Evolutionary conservation across 1,140 invertebrate genomes (phyloP).

Genomic region (Drosophila punjabiensis): DNA sequence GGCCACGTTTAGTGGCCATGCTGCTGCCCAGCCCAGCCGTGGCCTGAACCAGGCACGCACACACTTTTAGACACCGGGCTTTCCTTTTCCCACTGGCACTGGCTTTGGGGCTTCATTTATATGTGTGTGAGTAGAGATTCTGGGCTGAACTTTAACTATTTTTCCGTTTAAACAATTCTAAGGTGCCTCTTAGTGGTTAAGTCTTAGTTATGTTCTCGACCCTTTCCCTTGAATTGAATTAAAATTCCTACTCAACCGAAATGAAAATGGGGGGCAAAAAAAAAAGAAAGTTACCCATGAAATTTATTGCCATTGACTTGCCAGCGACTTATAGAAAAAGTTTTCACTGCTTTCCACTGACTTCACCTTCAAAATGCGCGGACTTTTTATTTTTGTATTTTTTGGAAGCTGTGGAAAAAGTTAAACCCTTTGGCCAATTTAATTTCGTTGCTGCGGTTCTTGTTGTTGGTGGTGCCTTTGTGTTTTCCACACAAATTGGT

Average conservation of each 20-base stretch:
- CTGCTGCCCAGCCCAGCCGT: slow-evolving; percentile 2
- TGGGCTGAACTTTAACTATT: slow-evolving; percentile 53
- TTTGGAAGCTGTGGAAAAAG: slow-evolving; percentile 25
- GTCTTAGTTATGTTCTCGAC: slow-evolving; percentile 60
- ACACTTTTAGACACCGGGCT: not conserved
- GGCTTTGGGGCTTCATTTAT: slow-evolving; percentile 76
- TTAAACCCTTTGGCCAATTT: slow-evolving; percentile 75
- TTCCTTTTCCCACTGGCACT: slow-evolving; percentile 27
- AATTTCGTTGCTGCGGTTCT: slow-evolving; percentile 49
- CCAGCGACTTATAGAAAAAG: slow-evolving; percentile 64
- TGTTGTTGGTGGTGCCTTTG: slow-evolving; percentile 53
- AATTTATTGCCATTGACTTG: slow-evolving; percentile 73
- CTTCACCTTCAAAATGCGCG: slow-evolving; percentile 41
- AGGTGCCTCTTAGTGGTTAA: slow-evolving; percentile 56
- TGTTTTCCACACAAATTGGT: slow-evolving; percentile 79
- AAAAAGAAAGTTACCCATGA: slow-evolving; percentile 56
- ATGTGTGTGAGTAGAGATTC: slow-evolving; percentile 22
- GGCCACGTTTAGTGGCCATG: slow-evolving; percentile 63
- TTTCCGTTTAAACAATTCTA: slow-evolving; percentile 75
- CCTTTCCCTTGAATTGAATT: slow-evolving; percentile 58
- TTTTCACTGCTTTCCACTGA: slow-evolving; percentile 54
- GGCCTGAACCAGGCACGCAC: slow-evolving; percentile 5
- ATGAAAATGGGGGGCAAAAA: slow-evolving; percentile 25
- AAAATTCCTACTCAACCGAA: slow-evolving; percentile 57
- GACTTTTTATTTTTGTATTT: slow-evolving; percentile 7